Base-by-base conservation (phyloP, 1,140 invertebrate genomes). In the Vanessa atalanta region DNA sequence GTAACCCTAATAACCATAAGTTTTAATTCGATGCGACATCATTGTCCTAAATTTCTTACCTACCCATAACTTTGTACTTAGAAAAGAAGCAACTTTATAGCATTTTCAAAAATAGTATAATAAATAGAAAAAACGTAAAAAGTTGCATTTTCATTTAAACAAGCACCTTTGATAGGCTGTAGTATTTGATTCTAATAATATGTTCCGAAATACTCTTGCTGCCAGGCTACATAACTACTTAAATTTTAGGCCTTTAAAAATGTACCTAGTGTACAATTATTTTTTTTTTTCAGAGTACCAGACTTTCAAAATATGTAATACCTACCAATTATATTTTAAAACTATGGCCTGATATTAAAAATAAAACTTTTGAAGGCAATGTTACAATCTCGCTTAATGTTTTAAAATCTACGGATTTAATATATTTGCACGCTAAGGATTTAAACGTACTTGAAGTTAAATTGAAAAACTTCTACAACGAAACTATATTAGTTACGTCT, bases 241-340 rank as follows among this genome's bases (percentile, higher is more conserved):
- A 31, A 31, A 31, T 31, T 31, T 31, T 2, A 31, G 26, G 26
- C 26, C 1, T 6, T 31, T 60, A 60, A n/a, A 23, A n/a, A 13
- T 26, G 23, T 43, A n/a, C 20, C 8, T 3, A 6, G 16, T 20
- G 1, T 23, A 26, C 8, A 55, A 64, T 1, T 14, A n/a, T 16
- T 43, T 13, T 31, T 74, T 61, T 53, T 69, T 76, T 73, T 79
- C 81, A 88, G 86, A 64, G 71, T 16, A 67, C 63, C 37, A 72
- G 90, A 73, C 84, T 93, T 14, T 85, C 91, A 26, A 83, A 75
- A 80, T 68, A 85, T 51, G 70, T 90, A 0, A 81, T 76, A 64
- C 93, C 93, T 4, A 66, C 73, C 50, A 83, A 89, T 75, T 93
- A 93, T 60, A 81, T 81, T 68, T 73, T 93, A 23, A 37, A 70